Base-by-base conservation (phyloP, 64 coral and sea anemone species). In the Exaiptasia diaphana region DNA sequence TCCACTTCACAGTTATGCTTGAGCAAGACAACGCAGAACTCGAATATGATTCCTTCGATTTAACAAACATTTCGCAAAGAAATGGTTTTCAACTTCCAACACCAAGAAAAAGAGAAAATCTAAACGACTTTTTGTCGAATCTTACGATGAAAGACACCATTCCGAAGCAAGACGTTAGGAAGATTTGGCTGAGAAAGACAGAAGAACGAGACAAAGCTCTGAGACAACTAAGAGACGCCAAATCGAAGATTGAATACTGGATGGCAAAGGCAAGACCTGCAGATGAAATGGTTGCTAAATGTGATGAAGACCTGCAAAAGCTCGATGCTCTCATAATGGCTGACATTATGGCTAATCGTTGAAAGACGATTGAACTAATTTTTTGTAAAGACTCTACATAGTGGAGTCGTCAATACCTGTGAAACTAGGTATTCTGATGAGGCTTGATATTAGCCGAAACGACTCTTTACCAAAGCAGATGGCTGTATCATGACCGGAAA, bases 91-190 rank as follows among this genome's bases (percentile, higher is more conserved):
- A 72, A 54, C 32, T 83, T 35, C 80, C 65, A 72, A 62, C 80
- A 58, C 63, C 64, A 83, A 83, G 65, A 83, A 50, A 83, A 83
- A 83, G 65, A 70, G 65, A 83, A 71, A 83, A 38, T 56, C 64
- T 71, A 83, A 68, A 55, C 42, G 64, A 83, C 14, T 83, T 83
- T 50, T 83, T 83, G 44, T 37, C 25, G 64, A 83, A 56, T 37
- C 65, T 83, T 53, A 37, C 29, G 45, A 56, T 40, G 45, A 83
- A 72, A 55, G 65, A 83, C 20, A 69, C 80, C 64, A 72, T 52
- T 57, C 65, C 80, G 30, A 83, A 83, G 48, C 80, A 83, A 72
- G 80, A 83, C 20, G 15, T 83, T 72, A 37, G 80, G 32, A 83
- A 70, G 22, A 52, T 83, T 30, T 83, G 80, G 65, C 0, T 70